Evolutionary conservation across 2,888 invertebrate species (phyloP).

Genomic region (Caradrina kadenii): DNA sequence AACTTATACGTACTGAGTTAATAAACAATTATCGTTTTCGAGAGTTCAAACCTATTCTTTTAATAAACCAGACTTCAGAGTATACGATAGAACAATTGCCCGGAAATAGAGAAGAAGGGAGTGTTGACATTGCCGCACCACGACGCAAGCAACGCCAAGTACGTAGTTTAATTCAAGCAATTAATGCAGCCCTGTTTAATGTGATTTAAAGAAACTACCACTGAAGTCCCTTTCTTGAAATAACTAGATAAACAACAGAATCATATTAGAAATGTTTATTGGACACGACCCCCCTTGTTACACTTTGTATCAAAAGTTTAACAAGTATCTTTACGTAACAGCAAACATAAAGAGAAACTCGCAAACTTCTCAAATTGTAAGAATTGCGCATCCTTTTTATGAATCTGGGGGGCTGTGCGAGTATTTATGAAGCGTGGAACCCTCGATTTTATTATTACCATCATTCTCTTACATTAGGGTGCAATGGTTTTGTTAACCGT

Average conservation of each 20-base stretch:
- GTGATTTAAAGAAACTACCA: background rate
- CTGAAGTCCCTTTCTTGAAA: background rate
- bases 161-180: background rate
- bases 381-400: constrained; percentile 66
- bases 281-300: constrained; percentile 50
- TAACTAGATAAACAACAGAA: constrained; percentile 31
- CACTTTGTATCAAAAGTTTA: constrained; percentile 61
- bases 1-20: background rate
- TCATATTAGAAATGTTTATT: constrained; percentile 57
- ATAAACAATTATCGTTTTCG: too few relatives aligned
- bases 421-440: constrained; percentile 65
- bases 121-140: background rate
- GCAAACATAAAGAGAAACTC: constrained; percentile 63
- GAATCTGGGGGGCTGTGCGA: constrained; percentile 46
- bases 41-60: background rate
- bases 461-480: constrained; percentile 70
- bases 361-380: constrained; percentile 63
- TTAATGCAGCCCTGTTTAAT: background rate
- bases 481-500: constrained; percentile 69
- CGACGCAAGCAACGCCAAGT: background rate
- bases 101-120: background rate
- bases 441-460: constrained; percentile 66
- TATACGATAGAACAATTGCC: too few relatives aligned
- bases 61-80: background rate
- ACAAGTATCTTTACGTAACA: constrained; percentile 57